Percentiles rank a stretch among this genome's conserved stretches.
These are phyloP conservation scores for Mallateleia sp. DNA, from an alignment of 2,888 invertebrate species.

Conservation along the genomic window DNA sequence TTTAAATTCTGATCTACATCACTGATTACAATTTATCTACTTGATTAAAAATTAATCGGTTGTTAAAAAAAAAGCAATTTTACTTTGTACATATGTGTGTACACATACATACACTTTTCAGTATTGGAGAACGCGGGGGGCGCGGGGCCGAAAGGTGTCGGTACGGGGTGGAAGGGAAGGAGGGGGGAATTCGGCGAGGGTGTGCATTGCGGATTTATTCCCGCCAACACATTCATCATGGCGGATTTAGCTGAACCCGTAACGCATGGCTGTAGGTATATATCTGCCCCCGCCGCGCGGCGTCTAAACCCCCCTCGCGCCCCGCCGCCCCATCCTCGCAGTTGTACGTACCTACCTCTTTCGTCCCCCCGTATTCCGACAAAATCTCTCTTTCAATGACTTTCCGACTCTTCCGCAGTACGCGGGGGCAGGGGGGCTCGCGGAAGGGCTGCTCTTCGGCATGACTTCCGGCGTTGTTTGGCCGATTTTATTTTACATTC, in stretches of 20 bases:
- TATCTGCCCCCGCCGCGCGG: slow-evolving; percentile 80
- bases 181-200: slow-evolving; percentile 87
- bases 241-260: slow-evolving; percentile 90
- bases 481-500: slow-evolving; percentile 42
- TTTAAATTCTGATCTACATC: no score
- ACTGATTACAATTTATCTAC: no score
- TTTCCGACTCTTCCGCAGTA: slow-evolving; percentile 83
- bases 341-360: slow-evolving; percentile 71
- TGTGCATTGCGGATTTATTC: slow-evolving; percentile 90
- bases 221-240: slow-evolving; percentile 89
- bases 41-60: no score
- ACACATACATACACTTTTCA: slow-evolving; percentile 42
- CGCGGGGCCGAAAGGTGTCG: slow-evolving; percentile 66
- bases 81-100: slow-evolving; percentile 5
- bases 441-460: slow-evolving; percentile 47
- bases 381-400: slow-evolving; percentile 87
- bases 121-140: slow-evolving; percentile 66
- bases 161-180: slow-evolving; percentile 77
- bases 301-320: slow-evolving; percentile 65
- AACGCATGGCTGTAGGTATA: slow-evolving; percentile 87
- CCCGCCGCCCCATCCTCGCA: slow-evolving; percentile 72
- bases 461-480: slow-evolving; percentile 61
- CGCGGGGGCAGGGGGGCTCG: slow-evolving; percentile 32
- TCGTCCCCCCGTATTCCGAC: slow-evolving; percentile 75
- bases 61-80: no score